phyloP scores from a whole-genome alignment of 2,797 vertebrate species.

The Rhadinocentrus ornatus region DNA sequence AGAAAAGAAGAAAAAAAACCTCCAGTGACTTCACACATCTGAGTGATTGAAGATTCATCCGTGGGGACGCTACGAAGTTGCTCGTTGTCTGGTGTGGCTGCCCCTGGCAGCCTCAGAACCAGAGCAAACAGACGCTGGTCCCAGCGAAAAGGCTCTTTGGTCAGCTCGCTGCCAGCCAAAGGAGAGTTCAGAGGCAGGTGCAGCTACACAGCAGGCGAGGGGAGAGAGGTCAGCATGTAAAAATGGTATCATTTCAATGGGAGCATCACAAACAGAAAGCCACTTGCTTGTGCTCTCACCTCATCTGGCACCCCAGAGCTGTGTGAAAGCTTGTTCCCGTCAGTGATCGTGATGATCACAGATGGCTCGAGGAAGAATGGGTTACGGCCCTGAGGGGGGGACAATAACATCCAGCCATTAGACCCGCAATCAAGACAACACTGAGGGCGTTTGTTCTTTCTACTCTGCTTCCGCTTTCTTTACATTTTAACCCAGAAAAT shows the following conservation, averaged over 20 bases:
- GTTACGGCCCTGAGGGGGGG: constrained; percentile 91
- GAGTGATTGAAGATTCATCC: constrained; percentile 96
- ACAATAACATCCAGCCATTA: constrained; percentile 43
- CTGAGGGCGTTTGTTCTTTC: constrained; percentile 6
- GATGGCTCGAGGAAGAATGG: constrained; percentile 98
- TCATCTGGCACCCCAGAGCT: constrained; percentile 94
- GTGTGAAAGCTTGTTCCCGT: constrained; percentile 98
- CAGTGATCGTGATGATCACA: constrained; percentile 98
- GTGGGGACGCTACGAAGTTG: constrained; percentile 97
- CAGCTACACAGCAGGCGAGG: constrained; percentile 80
- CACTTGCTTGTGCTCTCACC: constrained; percentile 82
- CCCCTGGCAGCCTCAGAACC: constrained; percentile 94
- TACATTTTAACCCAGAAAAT: too few species aligned
- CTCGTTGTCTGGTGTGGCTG: constrained; percentile 89
- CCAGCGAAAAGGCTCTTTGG: constrained; percentile 99
- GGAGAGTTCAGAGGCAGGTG: constrained; percentile 97
- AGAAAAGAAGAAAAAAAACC: constrained; percentile 77
- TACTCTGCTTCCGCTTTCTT: constrained; percentile 17
- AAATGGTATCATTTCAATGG: not conserved
- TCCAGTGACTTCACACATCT: constrained; percentile 99
- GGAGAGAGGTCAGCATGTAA: not conserved
- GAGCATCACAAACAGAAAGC: not conserved
- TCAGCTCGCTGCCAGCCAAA: constrained; percentile 96
- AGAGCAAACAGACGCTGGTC: constrained; percentile 98
- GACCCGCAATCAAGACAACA: constrained; percentile 35